Base-by-base conservation (phyloP, 2,888 invertebrate genomes). In the Apantesis nais region DNA sequence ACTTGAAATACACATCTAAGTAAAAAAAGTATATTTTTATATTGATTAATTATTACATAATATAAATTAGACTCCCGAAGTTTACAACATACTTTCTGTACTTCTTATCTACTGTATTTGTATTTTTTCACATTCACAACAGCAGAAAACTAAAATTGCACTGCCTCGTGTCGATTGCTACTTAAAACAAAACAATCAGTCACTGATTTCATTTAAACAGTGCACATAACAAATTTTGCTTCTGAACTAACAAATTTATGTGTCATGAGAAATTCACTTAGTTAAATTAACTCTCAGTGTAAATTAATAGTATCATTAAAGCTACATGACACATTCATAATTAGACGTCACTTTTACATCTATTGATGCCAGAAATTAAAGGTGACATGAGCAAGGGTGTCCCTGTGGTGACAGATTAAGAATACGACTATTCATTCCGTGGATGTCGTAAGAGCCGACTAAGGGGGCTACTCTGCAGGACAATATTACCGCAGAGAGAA, bases 291-390 rank as follows among this genome's bases (percentile, higher is more conserved):
- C 66, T 66, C 65, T 31, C 14, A n/a, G 14, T 68, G 78, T 80
- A 80, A 76, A 78, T 73, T 81, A 82, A 78, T 78, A 78, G 78
- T 62, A 61, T 74, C 74, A 81, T 81, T 82, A 80, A 69, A 37
- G 11, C 39, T 67, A 75, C 70, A 72, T 70, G 83, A 75, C 81
- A 74, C 60, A 67, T 68, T 75, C 73, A 72, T 80, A 82, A 82
- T 82, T 80, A 77, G 34, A 68, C 25, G 73, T 78, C 75, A 80
- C 64, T 62, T 71, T 63, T 58, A 31, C 61, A 72, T 73, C 72
- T 67, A 73, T 80, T 72, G 70, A 69, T 68, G 76, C 67, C 75
- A 70, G 55, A 74, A 66, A 71, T 72, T 66, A 70, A 70, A 72
- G 22, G 5, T 14, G 34, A 39, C 60, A n/a, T 5, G n/a, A 34